These are phyloP conservation scores for Entosphenus tridentatus DNA, from an alignment of 2,113 vertebrate species.

Conservation along the genomic window DNA sequence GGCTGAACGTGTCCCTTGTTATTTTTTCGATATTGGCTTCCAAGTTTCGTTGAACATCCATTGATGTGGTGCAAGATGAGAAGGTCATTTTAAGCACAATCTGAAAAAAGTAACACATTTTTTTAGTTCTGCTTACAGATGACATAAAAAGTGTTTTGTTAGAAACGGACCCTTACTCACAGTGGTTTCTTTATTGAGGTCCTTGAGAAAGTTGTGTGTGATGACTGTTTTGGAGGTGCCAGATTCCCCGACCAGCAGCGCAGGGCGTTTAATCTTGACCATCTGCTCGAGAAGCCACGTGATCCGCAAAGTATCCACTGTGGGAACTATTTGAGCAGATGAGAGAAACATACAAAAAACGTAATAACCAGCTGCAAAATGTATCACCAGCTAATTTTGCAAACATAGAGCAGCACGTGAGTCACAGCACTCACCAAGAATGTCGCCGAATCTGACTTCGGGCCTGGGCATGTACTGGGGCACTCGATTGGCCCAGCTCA, in stretches of 20 bases:
- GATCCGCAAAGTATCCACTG: conserved; percentile 54
- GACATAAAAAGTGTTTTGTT: no score
- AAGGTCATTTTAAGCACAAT: conserved; percentile 52
- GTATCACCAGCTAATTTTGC: not conserved
- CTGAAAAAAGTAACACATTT: conserved; percentile 18
- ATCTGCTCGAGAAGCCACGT: conserved; percentile 63
- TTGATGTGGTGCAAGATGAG: conserved; percentile 74
- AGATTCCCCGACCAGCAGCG: conserved; percentile 72
- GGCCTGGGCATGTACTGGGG: conserved; percentile 38
- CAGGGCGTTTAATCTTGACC: conserved; percentile 49
- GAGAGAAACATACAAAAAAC: not conserved
- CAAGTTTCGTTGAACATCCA: conserved; percentile 74
- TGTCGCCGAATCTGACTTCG: conserved; percentile 46
- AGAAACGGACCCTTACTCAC: conserved; percentile 21
- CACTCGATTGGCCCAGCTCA: conserved; percentile 56
- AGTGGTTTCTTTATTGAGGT: conserved; percentile 27
- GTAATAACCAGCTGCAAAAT: not conserved
- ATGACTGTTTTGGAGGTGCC: conserved; percentile 91
- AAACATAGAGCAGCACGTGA: not conserved
- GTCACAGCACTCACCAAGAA: conserved; percentile 39
- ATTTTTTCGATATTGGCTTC: conserved; percentile 76
- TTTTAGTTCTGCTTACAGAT: no score
- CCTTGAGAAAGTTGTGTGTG: conserved; percentile 57
- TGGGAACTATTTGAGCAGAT: conserved; percentile 39
- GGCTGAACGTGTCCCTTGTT: conserved; percentile 63